Base-by-base conservation (phyloP, 2,797 vertebrate species). In the Gastrophryne carolinensis region DNA sequence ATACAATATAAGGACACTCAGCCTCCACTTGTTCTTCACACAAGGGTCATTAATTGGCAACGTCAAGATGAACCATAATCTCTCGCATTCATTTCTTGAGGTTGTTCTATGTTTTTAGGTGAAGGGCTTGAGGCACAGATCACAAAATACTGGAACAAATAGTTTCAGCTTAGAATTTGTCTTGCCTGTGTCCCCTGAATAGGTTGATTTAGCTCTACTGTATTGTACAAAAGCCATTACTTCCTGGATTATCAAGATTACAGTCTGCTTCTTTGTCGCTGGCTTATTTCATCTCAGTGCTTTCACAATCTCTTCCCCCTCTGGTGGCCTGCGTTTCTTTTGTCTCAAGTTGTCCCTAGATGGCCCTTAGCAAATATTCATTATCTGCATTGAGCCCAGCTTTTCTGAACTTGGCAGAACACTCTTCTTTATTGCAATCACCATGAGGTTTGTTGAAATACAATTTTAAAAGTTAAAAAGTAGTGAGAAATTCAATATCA, bases 291-390 rank as follows among this genome's bases (percentile, higher is more conserved):
- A 63, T 62, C 29, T 52, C 44, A 50, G 50, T 3, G 30, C 44
- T 53, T 53, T 29, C 57, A 52, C 29, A 12, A 34, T 13, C 19
- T 2, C 24, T 29, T 13, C 53, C 37, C 32, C 27, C 32, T 29
- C 54, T 63, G 39, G 70, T 34, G 41, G 24, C 17, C 44, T 35
- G 30, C 13, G 52, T 29, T 72, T 39, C 15, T 52, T 72, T 62
- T 63, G 17, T 63, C 58, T 63, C 24, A 0, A n/a, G 13, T 29
- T 72, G 70, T 62, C 58, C 70, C 24, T n/a, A 39, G 58, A 39
- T 62, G 34, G 15, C 58, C 58, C 47, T 24, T 15, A 26, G 21
- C 24, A 8, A 23, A 54, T 65, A 57, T 74, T 53, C 34, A 68
- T 56, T 21, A 41, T 56, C 50, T 49, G 3, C 29, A 58, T 58